phyloP scores from a whole-genome alignment of 2,888 invertebrate genomes.

The Lasioglossum morio region DNA sequence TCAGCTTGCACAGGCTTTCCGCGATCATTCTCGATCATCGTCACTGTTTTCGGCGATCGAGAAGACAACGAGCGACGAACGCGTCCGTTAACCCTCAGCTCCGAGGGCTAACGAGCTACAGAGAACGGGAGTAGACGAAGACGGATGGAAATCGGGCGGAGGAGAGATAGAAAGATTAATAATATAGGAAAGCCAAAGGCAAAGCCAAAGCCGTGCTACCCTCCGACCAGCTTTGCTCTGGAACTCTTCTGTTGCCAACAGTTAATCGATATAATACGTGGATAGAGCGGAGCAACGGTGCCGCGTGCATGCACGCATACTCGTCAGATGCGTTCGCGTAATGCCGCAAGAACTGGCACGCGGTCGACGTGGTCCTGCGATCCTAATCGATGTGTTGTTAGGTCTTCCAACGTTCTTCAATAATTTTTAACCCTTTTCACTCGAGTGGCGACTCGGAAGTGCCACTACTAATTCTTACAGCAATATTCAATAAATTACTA shows the following conservation, averaged over 20 bases:
- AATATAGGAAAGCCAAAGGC: constrained; percentile 82
- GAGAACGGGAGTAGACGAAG: constrained; percentile 31
- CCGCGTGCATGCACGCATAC: constrained; percentile 24
- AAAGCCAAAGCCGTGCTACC: constrained; percentile 75
- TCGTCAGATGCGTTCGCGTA: not conserved
- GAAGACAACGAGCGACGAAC: not conserved
- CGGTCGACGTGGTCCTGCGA: not conserved
- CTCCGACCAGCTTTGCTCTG: constrained; percentile 80
- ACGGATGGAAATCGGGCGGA: constrained; percentile 49
- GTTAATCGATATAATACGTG: constrained; percentile 84
- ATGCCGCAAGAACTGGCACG: constrained; percentile 12
- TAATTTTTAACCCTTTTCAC: too few relatives aligned
- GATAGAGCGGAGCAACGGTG: constrained; percentile 75
- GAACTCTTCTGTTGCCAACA: constrained; percentile 84
- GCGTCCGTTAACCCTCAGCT: constrained; percentile 73
- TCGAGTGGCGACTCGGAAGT: too few relatives aligned
- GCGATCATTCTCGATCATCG: not conserved
- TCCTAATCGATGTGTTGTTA: not conserved
- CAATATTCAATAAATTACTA: too few relatives aligned
- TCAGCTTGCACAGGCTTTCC: constrained; percentile 68
- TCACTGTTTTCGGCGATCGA: not conserved
- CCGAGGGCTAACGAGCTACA: constrained; percentile 53
- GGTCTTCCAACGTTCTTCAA: too few relatives aligned
- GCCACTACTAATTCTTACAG: too few relatives aligned
- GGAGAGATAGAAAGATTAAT: constrained; percentile 82